phyloP scores from a whole-genome alignment of 2,113 vertebrate species.

The Cyanoliseus patagonus region DNA sequence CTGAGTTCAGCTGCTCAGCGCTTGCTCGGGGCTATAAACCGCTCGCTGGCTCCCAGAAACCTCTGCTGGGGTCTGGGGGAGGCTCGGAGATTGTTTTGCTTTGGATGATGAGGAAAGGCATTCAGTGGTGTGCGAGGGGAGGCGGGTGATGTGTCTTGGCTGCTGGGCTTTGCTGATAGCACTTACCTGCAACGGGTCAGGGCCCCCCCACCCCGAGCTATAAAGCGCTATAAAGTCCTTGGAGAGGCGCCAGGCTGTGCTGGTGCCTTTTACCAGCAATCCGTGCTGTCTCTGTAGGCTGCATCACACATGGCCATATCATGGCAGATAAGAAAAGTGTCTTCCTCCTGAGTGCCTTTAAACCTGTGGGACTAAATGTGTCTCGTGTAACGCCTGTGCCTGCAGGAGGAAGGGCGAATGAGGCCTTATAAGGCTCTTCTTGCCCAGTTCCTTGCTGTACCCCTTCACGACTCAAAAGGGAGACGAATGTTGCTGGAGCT shows the following conservation, averaged over 20 bases:
- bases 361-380: neutral
- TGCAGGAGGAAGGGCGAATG: neutral
- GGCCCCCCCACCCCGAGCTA: too few species aligned
- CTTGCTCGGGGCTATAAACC: neutral
- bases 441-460: rapidly evolving
- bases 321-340: neutral
- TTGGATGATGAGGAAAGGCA: neutral
- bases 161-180: neutral
- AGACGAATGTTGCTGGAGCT: neutral
- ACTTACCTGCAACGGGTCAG: rapidly evolving
- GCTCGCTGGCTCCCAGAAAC: neutral
- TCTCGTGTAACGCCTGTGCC: neutral
- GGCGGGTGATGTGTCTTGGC: neutral
- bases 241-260: neutral
- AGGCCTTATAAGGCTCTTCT: neutral
- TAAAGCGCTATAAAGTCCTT: neutral
- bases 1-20: neutral
- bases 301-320: neutral
- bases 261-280: neutral
- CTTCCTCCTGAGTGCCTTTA: neutral
- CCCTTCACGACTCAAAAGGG: neutral
- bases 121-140: neutral
- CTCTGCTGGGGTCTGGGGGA: neutral
- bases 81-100: neutral
- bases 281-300: neutral